Conservation (phyloP, 2,113 vertebrate genomes). For the Scatophagus argus region DNA sequence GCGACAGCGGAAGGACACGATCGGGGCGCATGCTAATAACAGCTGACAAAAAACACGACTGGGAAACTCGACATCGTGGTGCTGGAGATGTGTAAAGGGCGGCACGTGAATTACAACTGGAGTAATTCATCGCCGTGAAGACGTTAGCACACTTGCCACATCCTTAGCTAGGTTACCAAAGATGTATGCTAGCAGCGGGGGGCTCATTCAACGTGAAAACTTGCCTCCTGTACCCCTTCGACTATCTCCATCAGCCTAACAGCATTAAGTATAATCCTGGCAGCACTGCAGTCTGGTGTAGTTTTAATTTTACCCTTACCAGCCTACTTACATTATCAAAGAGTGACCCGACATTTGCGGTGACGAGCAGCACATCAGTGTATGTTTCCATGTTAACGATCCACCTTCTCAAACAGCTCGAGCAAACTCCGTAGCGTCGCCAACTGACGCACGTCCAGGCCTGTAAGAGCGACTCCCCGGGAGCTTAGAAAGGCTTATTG, state of each 20-base stretch:
- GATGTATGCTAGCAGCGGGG: background rate
- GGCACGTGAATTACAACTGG: background rate
- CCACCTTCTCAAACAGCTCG: conserved; percentile 50
- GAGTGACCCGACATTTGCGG: conserved; percentile 87
- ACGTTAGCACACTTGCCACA: background rate
- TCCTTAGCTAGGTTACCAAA: background rate
- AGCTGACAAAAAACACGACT: background rate
- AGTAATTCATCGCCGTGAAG: background rate
- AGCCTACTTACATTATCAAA: conserved; percentile 86
- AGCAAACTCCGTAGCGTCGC: conserved; percentile 49
- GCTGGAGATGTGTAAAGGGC: background rate
- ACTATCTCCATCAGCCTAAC: background rate
- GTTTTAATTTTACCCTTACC: background rate
- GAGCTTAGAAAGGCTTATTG: conserved; percentile 52
- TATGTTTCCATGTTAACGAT: conserved; percentile 78
- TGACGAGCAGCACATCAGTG: conserved; percentile 84
- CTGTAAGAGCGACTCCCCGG: conserved; percentile 2
- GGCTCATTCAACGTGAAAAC: conserved; percentile 4
- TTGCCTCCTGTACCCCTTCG: background rate
- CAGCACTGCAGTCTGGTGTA: background rate
- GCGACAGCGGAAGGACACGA: background rate
- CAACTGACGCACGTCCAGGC: conserved; percentile 33
- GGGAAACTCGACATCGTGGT: background rate
- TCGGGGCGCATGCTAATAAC: background rate
- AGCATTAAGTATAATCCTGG: conserved; percentile 24